Evolutionary conservation across 2,797 vertebrate genomes (phyloP), one percentile per base, ranked within the genome.

Genomic region (Lutjanus argentimaculatus): DNA sequence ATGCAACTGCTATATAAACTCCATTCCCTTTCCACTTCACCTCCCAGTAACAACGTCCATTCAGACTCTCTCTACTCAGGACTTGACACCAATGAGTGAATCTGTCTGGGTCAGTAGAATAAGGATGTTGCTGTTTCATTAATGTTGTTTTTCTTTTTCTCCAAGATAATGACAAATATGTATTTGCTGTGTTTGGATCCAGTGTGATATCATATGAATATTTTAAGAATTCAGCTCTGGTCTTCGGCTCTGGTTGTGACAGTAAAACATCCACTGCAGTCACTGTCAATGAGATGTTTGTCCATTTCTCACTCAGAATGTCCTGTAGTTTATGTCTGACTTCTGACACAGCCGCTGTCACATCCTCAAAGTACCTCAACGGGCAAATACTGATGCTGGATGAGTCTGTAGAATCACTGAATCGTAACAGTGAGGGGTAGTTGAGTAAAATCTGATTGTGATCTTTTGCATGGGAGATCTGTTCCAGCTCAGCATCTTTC

Each of bases 131-230:
- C n/a, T 22, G 0, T 0, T 0, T n/a, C 17, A 14, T 43, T 0
- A 0, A 0, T 15, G 10, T 63, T 12, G 17, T 68, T 36, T 55
- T 67, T 57, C 66, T 79, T 64, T 76, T 70, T 4, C 30, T 22
- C 6, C 77, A 62, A 49, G 69, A 74, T 7, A 83, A 21, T 13
- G 8, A 36, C 57, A 82, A 0, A 0, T 25, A 0, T 14, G 0
- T 30, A 22, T 81, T 0, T 13, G 30, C 84, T 76, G 80, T 86
- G 53, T 85, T 80, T 80, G 63, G 53, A 55, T 55, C 53, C 53
- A 55, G 3, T 17, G 49, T 51, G 49, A 51, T 7, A 15, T 48
- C 4, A 16, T 5, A 13, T 48, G 14, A 48, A 16, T 48, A 48
- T 48, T 14, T 48, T 16, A 6, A 16, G 51, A 56, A 25, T 6